Evolutionary conservation across 2,113 vertebrate genomes (phyloP).

Genomic region (Hemiprocne comata): DNA sequence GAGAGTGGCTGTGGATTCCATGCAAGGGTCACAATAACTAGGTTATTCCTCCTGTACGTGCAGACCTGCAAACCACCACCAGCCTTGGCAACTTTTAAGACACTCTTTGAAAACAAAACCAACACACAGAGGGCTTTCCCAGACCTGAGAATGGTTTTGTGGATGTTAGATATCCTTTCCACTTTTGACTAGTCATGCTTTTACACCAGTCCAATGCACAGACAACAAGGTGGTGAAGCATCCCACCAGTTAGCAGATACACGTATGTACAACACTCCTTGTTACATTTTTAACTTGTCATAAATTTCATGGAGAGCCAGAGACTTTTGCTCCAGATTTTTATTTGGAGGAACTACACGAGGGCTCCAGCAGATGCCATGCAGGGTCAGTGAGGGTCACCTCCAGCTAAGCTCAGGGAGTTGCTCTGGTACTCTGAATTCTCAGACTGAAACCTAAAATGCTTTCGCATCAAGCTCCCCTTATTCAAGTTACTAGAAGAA

Average conservation of each 20-base stretch:
- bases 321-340: background rate
- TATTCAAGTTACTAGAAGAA: background rate
- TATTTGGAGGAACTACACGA: background rate
- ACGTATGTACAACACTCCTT: accelerated
- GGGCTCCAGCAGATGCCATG: background rate
- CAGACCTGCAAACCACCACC: background rate
- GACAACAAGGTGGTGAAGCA: background rate
- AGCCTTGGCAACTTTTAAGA: background rate
- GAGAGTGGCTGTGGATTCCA: accelerated
- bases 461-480: background rate
- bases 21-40: background rate
- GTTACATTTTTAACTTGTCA: background rate
- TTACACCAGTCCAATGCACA: background rate
- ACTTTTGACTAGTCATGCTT: background rate
- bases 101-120: background rate
- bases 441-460: background rate
- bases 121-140: background rate
- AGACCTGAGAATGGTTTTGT: accelerated
- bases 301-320: background rate
- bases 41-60: accelerated
- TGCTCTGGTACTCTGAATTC: background rate
- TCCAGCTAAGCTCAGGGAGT: background rate
- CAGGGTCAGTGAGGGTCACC: background rate
- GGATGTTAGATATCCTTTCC: background rate
- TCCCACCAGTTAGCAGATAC: background rate